Conservation (phyloP, 2,797 vertebrate genomes). For the Anguilla pacifica region DNA sequence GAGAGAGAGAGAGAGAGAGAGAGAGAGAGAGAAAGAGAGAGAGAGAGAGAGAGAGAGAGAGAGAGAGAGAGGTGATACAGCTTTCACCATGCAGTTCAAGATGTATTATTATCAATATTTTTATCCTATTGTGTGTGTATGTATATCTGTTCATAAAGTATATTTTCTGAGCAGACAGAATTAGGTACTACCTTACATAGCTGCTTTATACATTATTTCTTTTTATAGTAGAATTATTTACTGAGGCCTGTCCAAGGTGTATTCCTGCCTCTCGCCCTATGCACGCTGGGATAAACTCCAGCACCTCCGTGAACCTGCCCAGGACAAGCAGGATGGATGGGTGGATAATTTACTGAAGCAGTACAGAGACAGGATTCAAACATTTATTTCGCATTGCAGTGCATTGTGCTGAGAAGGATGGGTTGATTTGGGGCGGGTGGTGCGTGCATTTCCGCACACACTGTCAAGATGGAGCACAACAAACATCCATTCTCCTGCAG, state of each 20-base stretch:
- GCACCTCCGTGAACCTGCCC: too few relatives aligned
- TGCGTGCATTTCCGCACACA: background rate
- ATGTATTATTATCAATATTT: slow-evolving; percentile 23
- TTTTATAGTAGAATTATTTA: background rate
- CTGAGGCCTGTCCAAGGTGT: background rate
- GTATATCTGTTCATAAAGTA: background rate
- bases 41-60: background rate
- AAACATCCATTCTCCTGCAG: slow-evolving; percentile 1
- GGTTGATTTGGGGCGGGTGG: background rate
- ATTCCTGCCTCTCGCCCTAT: too few relatives aligned
- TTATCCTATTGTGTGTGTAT: background rate
- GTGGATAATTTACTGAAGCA: background rate
- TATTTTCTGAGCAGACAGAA: background rate
- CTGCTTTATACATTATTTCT: background rate
- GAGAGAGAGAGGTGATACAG: background rate
- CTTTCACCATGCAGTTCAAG: background rate
- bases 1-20: background rate
- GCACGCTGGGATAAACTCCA: too few relatives aligned
- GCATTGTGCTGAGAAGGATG: slow-evolving; percentile 8
- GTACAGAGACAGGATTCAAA: background rate
- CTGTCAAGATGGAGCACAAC: background rate
- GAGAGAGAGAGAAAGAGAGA: background rate
- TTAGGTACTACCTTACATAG: background rate
- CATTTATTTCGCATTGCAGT: background rate
- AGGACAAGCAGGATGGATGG: too few relatives aligned